Percentiles rank a stretch among this genome's conserved stretches.
phyloP scores from a whole-genome alignment of 2,113 vertebrate species.

The Pampusana beccarii region DNA sequence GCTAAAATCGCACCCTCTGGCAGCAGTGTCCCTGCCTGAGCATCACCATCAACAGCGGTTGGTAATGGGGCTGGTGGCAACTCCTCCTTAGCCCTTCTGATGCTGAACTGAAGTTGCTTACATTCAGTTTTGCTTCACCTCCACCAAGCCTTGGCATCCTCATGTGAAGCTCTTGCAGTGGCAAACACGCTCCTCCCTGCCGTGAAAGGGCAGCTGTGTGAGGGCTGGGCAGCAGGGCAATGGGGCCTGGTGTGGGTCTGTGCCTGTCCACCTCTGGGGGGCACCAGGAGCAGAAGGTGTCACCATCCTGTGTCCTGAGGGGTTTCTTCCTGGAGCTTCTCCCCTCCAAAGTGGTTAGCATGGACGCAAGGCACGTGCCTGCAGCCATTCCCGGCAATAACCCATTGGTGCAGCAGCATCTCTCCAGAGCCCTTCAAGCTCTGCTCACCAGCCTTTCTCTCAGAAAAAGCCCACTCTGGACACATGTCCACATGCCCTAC shows the following conservation, averaged over 20 bases:
- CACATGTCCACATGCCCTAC: accelerated
- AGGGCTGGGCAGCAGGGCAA: background rate
- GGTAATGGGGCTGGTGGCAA: accelerated
- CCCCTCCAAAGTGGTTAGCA: background rate
- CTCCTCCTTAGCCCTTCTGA: background rate
- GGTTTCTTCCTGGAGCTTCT: background rate
- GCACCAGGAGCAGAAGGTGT: background rate
- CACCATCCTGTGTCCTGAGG: accelerated
- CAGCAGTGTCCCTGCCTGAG: background rate
- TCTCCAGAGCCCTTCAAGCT: background rate
- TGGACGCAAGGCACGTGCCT: accelerated
- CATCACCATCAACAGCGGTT: background rate
- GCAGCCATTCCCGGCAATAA: background rate
- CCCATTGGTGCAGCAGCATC: background rate
- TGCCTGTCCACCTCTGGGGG: background rate
- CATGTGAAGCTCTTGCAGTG: background rate
- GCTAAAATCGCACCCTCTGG: background rate
- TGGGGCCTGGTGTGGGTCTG: accelerated
- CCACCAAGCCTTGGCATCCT: background rate
- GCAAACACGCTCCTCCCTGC: accelerated
- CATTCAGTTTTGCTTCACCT: background rate
- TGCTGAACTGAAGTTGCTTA: background rate
- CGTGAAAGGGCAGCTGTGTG: accelerated
- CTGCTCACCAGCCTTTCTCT: background rate
- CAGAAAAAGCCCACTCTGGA: background rate